Conservation (phyloP, 2,797 vertebrate species). For the Manis pentadactyla region DNA sequence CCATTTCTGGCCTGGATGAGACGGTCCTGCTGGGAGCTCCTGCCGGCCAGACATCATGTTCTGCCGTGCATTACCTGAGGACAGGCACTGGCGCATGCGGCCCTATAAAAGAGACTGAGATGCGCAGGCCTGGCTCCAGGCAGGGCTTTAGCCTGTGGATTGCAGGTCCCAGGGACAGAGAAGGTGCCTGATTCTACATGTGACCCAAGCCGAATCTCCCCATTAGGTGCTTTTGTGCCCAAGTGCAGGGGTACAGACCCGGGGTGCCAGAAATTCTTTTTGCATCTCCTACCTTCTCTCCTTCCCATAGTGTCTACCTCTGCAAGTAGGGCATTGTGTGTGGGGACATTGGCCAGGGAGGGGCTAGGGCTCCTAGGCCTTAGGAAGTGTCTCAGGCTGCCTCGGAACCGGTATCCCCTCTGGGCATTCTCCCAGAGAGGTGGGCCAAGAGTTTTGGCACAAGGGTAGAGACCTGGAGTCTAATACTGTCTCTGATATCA, state of each 20-base stretch:
- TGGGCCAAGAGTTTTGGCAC: neutral
- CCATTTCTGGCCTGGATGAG: neutral
- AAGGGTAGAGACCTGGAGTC: neutral
- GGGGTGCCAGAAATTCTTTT: neutral
- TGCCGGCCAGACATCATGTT: neutral
- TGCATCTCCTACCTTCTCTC: neutral
- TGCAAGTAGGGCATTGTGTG: neutral
- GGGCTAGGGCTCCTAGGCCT: neutral
- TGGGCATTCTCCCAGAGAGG: neutral
- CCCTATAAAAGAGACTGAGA: slow-evolving; percentile 1
- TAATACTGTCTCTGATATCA: neutral
- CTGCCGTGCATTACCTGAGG: neutral
- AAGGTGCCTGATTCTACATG: neutral
- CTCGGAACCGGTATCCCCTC: neutral
- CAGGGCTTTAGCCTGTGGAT: neutral
- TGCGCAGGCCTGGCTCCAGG: neutral
- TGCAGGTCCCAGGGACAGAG: neutral
- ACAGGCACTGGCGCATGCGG: neutral
- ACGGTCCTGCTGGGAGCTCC: neutral
- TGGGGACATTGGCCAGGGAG: neutral
- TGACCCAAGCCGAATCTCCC: neutral
- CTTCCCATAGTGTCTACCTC: too few species aligned
- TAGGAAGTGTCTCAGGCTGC: neutral
- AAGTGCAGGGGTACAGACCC: neutral
- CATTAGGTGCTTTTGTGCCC: neutral